These are phyloP conservation scores for Trogon surrucura DNA, from an alignment of 2,113 vertebrate species.

Conservation along the genomic window DNA sequence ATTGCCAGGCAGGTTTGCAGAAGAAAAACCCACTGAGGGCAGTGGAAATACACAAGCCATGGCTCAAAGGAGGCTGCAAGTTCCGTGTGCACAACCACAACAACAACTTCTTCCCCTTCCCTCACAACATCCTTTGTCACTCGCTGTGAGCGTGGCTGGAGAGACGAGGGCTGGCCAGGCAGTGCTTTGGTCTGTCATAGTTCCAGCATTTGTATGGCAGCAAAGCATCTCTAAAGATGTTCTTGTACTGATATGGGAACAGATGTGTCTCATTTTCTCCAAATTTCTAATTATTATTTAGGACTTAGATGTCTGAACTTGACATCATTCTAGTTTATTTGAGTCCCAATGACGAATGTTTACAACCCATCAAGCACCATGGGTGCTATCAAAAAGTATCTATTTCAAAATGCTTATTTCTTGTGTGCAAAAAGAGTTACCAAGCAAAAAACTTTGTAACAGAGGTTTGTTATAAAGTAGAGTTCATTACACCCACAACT, in stretches of 20 bases:
- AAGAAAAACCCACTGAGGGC: background rate
- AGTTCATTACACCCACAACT: background rate
- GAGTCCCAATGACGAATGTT: too few relatives aligned
- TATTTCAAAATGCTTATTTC: background rate
- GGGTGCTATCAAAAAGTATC: background rate
- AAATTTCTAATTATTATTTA: background rate
- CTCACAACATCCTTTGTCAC: too few relatives aligned
- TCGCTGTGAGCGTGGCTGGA: rapidly evolving
- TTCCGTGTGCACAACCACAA: background rate
- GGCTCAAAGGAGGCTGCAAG: background rate
- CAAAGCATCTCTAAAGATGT: background rate
- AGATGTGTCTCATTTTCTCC: background rate
- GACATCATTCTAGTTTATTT: background rate
- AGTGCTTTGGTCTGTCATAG: background rate
- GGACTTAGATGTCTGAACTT: background rate
- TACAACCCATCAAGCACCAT: background rate
- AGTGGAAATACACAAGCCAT: background rate
- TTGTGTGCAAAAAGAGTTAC: background rate
- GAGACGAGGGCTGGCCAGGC: too few relatives aligned
- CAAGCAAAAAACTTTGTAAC: background rate
- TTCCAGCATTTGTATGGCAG: background rate
- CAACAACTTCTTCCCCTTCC: background rate
- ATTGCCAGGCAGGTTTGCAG: background rate
- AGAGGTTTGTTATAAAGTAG: background rate
- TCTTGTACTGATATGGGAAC: background rate